A percentile compares a stretch with the other conserved stretches of the same genome.
These are phyloP conservation scores for Acanthosepion lycidas DNA, from an alignment of 2,888 invertebrate genomes.

Conservation along the genomic window DNA sequence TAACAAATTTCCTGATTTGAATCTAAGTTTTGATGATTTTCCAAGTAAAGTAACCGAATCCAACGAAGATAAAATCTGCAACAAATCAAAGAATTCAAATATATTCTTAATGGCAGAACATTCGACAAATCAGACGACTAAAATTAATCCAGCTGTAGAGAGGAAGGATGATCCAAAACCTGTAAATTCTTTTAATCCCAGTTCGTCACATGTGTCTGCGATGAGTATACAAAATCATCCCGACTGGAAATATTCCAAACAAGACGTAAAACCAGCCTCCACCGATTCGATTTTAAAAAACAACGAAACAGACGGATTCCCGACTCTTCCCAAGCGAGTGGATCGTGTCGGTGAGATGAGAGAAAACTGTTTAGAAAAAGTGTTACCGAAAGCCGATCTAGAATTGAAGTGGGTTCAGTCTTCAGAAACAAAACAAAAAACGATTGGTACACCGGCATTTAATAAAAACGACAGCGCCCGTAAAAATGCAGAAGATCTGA, in stretches of 20 bases:
- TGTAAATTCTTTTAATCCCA: not conserved
- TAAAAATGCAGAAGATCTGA: too few species aligned
- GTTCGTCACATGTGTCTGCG: not conserved
- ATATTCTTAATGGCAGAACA: not conserved
- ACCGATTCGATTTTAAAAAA: not conserved
- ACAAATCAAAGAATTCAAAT: not conserved
- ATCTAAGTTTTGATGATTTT: slow-evolving; percentile 11
- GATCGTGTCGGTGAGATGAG: not conserved
- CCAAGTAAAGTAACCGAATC: not conserved
- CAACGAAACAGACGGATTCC: not conserved
- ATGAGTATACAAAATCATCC: not conserved
- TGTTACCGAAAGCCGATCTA: not conserved
- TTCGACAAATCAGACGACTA: not conserved
- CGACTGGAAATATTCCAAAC: not conserved
- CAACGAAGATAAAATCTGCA: not conserved
- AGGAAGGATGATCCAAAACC: not conserved
- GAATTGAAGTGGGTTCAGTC: not conserved
- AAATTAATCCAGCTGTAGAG: not conserved
- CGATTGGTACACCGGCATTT: not conserved
- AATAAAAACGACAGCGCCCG: not conserved
- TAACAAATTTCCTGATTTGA: not conserved
- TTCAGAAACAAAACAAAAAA: not conserved
- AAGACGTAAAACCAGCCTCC: not conserved
- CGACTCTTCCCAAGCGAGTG: not conserved
- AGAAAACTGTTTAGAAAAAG: not conserved